These are phyloP conservation scores for Palythoa heliodiscus DNA, from an alignment of 92 coral and sea anemone species.

Conservation along the genomic window DNA sequence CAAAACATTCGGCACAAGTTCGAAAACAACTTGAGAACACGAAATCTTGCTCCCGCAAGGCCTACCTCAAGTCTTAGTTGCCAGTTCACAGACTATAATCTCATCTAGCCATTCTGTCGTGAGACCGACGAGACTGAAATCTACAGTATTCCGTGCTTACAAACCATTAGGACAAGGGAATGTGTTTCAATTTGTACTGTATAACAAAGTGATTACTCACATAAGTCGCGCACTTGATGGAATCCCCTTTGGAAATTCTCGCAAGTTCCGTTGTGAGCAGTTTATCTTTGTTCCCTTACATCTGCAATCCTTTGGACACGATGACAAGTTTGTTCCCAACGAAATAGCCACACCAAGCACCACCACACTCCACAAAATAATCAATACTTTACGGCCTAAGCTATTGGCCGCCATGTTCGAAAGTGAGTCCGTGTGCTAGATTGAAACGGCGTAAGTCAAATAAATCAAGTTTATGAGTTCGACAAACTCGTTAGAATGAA, in stretches of 20 bases:
- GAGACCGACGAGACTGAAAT: conserved; percentile 25
- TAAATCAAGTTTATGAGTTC: neutral
- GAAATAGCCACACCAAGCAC: conserved; percentile 10
- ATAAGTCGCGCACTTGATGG: conserved; percentile 23
- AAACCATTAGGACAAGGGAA: conserved; percentile 8
- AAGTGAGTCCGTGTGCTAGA: conserved; percentile 6
- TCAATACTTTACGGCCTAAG: conserved; percentile 9
- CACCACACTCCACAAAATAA: conserved; percentile 33
- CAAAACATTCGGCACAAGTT: conserved; percentile 11
- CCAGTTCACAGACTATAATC: neutral
- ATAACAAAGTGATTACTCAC: conserved; percentile 29
- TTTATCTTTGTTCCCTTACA: conserved; percentile 11
- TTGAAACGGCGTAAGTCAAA: conserved; percentile 17
- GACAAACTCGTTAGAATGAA: neutral
- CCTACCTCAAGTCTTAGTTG: neutral
- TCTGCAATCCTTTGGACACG: conserved; percentile 13
- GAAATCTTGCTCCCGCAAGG: conserved; percentile 5
- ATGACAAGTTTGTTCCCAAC: conserved; percentile 1
- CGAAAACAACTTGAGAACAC: conserved; percentile 29
- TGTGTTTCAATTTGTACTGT: conserved; percentile 33
- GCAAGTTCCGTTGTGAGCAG: conserved; percentile 30
- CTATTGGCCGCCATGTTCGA: conserved; percentile 36
- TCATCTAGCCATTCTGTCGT: neutral
- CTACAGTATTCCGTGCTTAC: neutral
- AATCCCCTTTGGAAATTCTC: conserved; percentile 42